These are phyloP conservation scores for Diplodus puntazzo DNA, from an alignment of 2,797 vertebrate genomes.

Conservation along the genomic window DNA sequence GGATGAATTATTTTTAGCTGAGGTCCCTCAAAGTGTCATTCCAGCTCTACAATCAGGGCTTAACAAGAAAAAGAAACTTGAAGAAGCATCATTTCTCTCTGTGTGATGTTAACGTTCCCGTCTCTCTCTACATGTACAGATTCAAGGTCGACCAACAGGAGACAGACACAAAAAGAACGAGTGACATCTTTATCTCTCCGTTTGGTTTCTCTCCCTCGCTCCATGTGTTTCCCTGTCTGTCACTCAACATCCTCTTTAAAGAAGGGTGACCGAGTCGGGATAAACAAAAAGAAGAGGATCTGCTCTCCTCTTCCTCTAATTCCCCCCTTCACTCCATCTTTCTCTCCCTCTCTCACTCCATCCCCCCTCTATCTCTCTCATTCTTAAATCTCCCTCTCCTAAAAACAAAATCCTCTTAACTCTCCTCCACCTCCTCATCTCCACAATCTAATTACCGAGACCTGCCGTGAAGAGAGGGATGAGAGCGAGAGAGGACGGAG, in stretches of 20 bases:
- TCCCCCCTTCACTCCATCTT: slow-evolving; percentile 35
- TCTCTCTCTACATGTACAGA: neutral
- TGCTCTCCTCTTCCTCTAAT: slow-evolving; percentile 51
- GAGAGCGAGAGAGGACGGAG: slow-evolving; percentile 16
- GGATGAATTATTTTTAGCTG: neutral
- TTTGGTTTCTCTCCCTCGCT: slow-evolving; percentile 15
- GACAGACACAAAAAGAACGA: slow-evolving; percentile 14
- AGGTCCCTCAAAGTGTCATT: neutral
- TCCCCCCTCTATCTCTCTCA: slow-evolving; percentile 42
- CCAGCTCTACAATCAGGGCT: neutral
- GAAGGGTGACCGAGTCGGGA: slow-evolving; percentile 47
- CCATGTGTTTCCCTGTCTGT: slow-evolving; percentile 25
- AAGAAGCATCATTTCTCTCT: neutral
- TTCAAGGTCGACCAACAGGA: slow-evolving; percentile 49
- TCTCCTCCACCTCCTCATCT: slow-evolving; percentile 74
- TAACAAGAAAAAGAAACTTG: neutral
- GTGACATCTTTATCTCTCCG: slow-evolving; percentile 40
- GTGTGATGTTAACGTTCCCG: neutral
- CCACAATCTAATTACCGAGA: slow-evolving; percentile 77
- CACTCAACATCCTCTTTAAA: slow-evolving; percentile 63
- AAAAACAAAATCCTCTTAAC: slow-evolving; percentile 80
- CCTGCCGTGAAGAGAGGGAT: slow-evolving; percentile 65
- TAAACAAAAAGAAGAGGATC: slow-evolving; percentile 66
- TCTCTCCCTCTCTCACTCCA: slow-evolving; percentile 36
- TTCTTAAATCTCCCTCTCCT: slow-evolving; percentile 71